A percentile compares a stretch with the other conserved stretches of the same genome.
These are phyloP conservation scores for western clawed frog (Xenopus tropicalis) DNA, from an alignment of 2,113 vertebrate species.

Conservation along the genomic window UCB_Xtro_10.0 CM004448.2:62217001-62217500, in stretches of 20 bases:
- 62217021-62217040: conserved; percentile 21
- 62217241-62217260: conserved; percentile 31
- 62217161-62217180: conserved; percentile 35
- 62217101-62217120: conserved; percentile 44
- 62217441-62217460: too few relatives aligned
- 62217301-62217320: conserved; percentile 13
- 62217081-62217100: conserved; percentile 37
- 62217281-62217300: neutral
- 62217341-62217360: neutral
- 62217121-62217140: conserved; percentile 19
- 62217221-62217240: conserved; percentile 21
- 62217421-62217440: too few relatives aligned
- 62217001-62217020: conserved; percentile 30
- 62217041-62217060: conserved; percentile 24
- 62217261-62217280: conserved; percentile 26
- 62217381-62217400: too few relatives aligned
- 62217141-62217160: conserved; percentile 23
- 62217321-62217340: conserved; percentile 7
- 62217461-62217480: too few relatives aligned
- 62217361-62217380: too few relatives aligned
- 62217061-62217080: conserved; percentile 39
- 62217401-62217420: too few relatives aligned
- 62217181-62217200: conserved; percentile 40
- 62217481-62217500: too few relatives aligned
- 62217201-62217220: conserved; percentile 37